These are phyloP conservation scores for Papilio aristodemus DNA, from an alignment of 1,140 invertebrate genomes.

Conservation along the genomic window DNA sequence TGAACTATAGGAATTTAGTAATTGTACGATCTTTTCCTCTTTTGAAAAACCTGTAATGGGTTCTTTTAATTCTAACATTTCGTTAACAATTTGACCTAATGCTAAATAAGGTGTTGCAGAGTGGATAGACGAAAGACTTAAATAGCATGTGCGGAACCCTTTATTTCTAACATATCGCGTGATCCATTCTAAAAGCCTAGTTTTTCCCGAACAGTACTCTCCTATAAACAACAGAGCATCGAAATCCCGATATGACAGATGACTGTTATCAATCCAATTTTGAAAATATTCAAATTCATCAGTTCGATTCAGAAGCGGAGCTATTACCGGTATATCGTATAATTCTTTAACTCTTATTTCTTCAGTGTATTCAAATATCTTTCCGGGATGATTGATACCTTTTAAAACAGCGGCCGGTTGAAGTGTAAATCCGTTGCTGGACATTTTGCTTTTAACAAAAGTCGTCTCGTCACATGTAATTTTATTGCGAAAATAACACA, in stretches of 20 bases:
- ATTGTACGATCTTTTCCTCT: constrained; percentile 69
- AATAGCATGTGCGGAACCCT: constrained; percentile 49
- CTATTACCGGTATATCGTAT: constrained; percentile 61
- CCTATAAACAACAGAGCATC: constrained; percentile 70
- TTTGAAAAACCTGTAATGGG: constrained; percentile 62
- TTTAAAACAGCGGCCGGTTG: constrained; percentile 79
- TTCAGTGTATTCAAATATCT: constrained; percentile 80
- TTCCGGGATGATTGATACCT: constrained; percentile 77
- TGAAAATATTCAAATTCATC: constrained; percentile 74
- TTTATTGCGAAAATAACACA: constrained; percentile 85
- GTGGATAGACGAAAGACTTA: constrained; percentile 70
- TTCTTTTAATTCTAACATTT: constrained; percentile 64
- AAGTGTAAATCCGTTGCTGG: constrained; percentile 77
- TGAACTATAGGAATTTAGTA: constrained; percentile 60
- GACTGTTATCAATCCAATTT: constrained; percentile 58
- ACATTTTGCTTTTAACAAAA: constrained; percentile 81
- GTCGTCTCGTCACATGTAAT: constrained; percentile 83
- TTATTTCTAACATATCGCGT: constrained; percentile 53
- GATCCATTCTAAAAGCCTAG: constrained; percentile 70
- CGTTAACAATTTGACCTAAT: constrained; percentile 68
- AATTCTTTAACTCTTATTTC: constrained; percentile 69
- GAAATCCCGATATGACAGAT: constrained; percentile 55
- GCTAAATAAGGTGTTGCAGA: constrained; percentile 72
- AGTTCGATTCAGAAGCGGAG: constrained; percentile 61
- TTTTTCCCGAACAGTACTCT: constrained; percentile 75